Conservation (phyloP, 2,888 invertebrate genomes). For the Furcula furcula region DNA sequence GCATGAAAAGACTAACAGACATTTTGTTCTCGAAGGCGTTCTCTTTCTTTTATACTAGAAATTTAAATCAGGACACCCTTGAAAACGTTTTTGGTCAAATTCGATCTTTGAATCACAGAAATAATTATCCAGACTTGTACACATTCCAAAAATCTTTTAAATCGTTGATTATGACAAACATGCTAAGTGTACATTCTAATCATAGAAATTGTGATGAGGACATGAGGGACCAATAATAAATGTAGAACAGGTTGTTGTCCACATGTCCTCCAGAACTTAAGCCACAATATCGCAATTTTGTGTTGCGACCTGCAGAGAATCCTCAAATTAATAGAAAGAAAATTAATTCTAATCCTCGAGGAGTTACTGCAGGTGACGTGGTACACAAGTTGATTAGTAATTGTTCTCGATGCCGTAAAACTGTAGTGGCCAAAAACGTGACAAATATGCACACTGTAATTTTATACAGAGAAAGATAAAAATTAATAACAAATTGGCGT, state of each 20-base stretch:
- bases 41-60: constrained; percentile 6
- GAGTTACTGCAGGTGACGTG: neutral
- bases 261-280: neutral
- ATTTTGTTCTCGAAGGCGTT: constrained; percentile 1
- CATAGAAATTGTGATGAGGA: constrained; percentile 3
- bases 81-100: constrained; percentile 9
- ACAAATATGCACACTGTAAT: neutral
- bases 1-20: neutral
- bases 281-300: neutral
- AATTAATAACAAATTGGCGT: neutral
- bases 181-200: constrained; percentile 2
- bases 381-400: no score
- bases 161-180: no score
- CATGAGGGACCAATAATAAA: neutral
- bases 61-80: constrained; percentile 7
- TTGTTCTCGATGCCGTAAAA: neutral
- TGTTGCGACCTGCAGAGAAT: neutral
- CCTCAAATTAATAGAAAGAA: neutral
- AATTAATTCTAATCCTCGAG: neutral
- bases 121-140: no score
- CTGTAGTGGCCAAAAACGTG: neutral
- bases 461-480: neutral
- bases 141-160: no score
- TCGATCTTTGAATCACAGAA: no score
- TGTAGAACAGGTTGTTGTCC: no score